Evolutionary conservation across 2,888 invertebrate genomes (phyloP).

Genomic region (Cephalotes varians): DNA sequence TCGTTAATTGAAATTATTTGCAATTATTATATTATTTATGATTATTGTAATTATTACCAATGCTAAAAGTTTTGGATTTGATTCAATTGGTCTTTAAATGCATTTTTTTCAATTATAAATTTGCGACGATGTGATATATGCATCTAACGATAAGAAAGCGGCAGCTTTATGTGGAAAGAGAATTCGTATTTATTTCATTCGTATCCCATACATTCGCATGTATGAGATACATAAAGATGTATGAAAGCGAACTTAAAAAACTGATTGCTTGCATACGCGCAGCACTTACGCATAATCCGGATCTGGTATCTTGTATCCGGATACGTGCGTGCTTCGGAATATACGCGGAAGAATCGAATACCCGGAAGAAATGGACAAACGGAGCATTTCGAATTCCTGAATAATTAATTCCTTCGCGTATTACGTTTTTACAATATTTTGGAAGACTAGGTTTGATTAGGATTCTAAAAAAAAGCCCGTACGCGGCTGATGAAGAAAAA

Average conservation of each 20-base stretch:
- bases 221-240: not conserved
- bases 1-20: not conserved
- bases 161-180: not conserved
- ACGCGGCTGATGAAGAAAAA: not conserved
- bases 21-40: not conserved
- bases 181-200: not conserved
- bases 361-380: slow-evolving; percentile 12
- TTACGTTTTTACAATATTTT: not conserved
- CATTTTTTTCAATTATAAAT: not conserved
- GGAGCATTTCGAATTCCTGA: not conserved
- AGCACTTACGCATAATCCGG: slow-evolving; percentile 18
- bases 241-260: not conserved
- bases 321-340: not conserved
- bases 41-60: not conserved
- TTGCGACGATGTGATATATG: not conserved
- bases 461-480: not conserved
- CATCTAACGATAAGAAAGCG: not conserved
- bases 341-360: not conserved
- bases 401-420: not conserved
- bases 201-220: too few relatives aligned
- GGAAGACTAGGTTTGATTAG: not conserved
- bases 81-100: not conserved
- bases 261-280: not conserved
- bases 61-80: not conserved
- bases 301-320: not conserved